These are phyloP conservation scores for Willowsia nigromaculata DNA, from an alignment of 2,888 invertebrate species.

Conservation along the genomic window DNA sequence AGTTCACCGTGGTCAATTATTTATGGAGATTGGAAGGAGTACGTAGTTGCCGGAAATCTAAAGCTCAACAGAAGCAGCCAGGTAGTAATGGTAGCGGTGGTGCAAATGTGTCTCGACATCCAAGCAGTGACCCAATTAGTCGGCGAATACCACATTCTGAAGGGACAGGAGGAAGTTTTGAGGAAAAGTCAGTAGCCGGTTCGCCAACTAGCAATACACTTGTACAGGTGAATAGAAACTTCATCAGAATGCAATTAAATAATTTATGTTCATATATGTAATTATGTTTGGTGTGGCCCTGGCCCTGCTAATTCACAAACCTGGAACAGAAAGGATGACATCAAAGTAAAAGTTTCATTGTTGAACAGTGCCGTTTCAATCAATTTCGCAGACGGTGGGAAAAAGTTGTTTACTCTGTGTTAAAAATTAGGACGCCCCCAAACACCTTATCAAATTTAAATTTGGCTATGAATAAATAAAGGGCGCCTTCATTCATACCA, in stretches of 20 bases:
- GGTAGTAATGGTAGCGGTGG: constrained; percentile 13
- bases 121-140: constrained; percentile 57
- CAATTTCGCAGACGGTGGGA: too few species aligned
- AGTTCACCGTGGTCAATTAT: constrained; percentile 82
- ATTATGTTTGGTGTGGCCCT: too few species aligned
- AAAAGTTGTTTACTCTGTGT: too few species aligned
- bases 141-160: constrained; percentile 36
- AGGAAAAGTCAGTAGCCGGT: constrained; percentile 48
- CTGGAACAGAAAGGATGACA: background rate
- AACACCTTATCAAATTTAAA: too few species aligned
- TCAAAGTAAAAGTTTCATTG: background rate
- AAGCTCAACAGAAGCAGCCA: constrained; percentile 53
- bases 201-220: constrained; percentile 61
- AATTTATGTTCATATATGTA: background rate
- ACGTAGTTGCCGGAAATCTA: constrained; percentile 22
- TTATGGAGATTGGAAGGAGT: constrained; percentile 77
- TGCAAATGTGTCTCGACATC: constrained; percentile 42
- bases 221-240: constrained; percentile 46
- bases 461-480: too few species aligned
- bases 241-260: background rate
- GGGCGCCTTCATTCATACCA: too few species aligned
- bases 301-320: background rate
- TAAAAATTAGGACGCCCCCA: too few species aligned
- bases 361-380: too few species aligned
- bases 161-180: constrained; percentile 20